Percentiles rank a stretch among this genome's conserved stretches.
Conservation (phyloP, 2,888 invertebrate genomes). For the Zygothrica quintamaculata region DNA sequence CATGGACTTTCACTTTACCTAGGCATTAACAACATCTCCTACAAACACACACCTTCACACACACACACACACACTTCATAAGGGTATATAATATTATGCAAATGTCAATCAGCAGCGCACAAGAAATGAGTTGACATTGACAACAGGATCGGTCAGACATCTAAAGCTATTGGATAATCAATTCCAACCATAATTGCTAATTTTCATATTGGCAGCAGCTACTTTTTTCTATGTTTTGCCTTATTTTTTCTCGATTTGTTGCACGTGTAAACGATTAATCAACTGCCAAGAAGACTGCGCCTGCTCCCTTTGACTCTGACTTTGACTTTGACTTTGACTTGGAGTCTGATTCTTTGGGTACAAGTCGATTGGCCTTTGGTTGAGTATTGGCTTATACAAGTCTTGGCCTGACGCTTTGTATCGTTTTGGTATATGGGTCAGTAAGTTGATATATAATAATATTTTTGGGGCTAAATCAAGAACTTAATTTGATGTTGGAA, state of each 20-base stretch:
- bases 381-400: slow-evolving; percentile 19
- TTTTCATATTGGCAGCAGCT: slow-evolving; percentile 55
- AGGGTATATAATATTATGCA: slow-evolving; percentile 56
- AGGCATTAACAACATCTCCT: slow-evolving; percentile 27
- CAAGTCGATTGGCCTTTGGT: slow-evolving; percentile 25
- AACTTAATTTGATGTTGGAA: slow-evolving; percentile 54
- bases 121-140: slow-evolving; percentile 61
- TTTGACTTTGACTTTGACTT: slow-evolving; percentile 17
- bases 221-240: slow-evolving; percentile 61
- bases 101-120: slow-evolving; percentile 63
- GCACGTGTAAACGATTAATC: slow-evolving; percentile 76
- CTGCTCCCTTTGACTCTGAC: slow-evolving; percentile 32
- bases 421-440: slow-evolving; percentile 68
- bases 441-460: slow-evolving; percentile 74
- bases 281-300: slow-evolving; percentile 64
- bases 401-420: slow-evolving; percentile 49
- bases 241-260: slow-evolving; percentile 53
- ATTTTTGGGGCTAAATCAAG: slow-evolving; percentile 35
- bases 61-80: slow-evolving; percentile 23
- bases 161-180: slow-evolving; percentile 48
- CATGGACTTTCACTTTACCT: slow-evolving; percentile 70
- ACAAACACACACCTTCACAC: no score
- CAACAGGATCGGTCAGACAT: slow-evolving; percentile 47
- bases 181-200: slow-evolving; percentile 64
- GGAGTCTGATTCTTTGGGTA: slow-evolving; percentile 29